phyloP scores from a whole-genome alignment of 2,113 vertebrate genomes.

The Brevimyrus niger region DNA sequence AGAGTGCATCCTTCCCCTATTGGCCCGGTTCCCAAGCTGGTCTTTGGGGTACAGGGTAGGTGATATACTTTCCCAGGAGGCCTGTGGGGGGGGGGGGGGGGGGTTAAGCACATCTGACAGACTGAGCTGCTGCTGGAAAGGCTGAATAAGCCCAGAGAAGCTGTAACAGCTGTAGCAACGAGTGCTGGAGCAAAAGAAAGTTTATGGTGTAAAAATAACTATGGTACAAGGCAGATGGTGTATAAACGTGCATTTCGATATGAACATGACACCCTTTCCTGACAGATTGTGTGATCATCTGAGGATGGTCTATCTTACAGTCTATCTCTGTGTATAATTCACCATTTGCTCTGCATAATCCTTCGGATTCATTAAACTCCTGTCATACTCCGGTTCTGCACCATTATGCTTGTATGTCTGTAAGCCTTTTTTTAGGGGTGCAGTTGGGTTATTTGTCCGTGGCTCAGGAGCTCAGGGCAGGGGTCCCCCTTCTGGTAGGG shows the following conservation, averaged over 20 bases:
- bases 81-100: conserved; percentile 3
- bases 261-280: neutral
- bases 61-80: neutral
- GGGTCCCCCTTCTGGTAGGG: neutral
- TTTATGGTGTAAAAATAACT: conserved; percentile 24
- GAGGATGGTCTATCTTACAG: neutral
- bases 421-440: neutral
- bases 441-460: neutral
- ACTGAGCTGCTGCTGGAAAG: neutral
- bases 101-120: conserved; percentile 11
- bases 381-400: neutral
- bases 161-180: conserved; percentile 20
- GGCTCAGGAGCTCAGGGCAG: neutral
- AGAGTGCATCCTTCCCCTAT: neutral
- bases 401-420: neutral
- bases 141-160: conserved; percentile 12
- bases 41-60: neutral
- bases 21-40: neutral
- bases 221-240: neutral
- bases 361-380: neutral
- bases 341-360: neutral
- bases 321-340: neutral
- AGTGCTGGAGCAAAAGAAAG: neutral
- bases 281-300: conserved; percentile 6
- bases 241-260: neutral